Evolutionary conservation across 2,797 vertebrate species (phyloP), one percentile per base, ranked within the genome.

Genomic region (Sebastes hubbsi): DNA sequence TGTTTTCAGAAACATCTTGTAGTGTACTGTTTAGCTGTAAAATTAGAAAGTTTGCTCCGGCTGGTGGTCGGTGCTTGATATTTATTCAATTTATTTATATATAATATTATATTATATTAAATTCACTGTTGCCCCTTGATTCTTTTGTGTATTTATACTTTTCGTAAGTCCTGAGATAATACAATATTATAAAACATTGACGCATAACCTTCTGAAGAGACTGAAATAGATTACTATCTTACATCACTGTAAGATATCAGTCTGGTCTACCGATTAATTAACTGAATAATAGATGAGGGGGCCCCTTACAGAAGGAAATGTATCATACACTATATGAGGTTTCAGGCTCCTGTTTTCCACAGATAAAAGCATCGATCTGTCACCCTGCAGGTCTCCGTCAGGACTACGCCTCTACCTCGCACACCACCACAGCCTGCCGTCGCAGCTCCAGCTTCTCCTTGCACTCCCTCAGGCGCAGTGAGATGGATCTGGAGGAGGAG

Each of bases 381-480:
- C 63, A 2, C 75, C 66, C 71, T 64, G 9, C 49, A 99, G 98
- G 98, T 93, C 97, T 99, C 77, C 96, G 98, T 81, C 98, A 99
- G 95, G 98, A 99, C 90, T 99, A 98, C 60, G 98, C 98, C 91
- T 97, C 98, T 77, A 98, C 97, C 87, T 97, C 98, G 83, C 95
- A 96, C 55, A 98, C 96, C 8, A 92, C 95, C 60, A 96, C 97
- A 10, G 94, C 94, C 75, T 96, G 97, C 72, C 96, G 96, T 66
- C 96, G 97, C 83, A 97, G 96, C 85, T 97, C 98, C 75, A 97
- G 95, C 61, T 93, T 98, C 78, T 98, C 97, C 30, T 61, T 98
- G 72, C 96, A 95, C 77, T 89, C 93, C n/a, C 95, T 96, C 64
- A 96, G 96, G 81, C 96, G 97, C 87, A 95, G 95, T 12, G 97